Base-by-base conservation (phyloP, 2,797 vertebrate species). In the Zalophus californianus region DNA sequence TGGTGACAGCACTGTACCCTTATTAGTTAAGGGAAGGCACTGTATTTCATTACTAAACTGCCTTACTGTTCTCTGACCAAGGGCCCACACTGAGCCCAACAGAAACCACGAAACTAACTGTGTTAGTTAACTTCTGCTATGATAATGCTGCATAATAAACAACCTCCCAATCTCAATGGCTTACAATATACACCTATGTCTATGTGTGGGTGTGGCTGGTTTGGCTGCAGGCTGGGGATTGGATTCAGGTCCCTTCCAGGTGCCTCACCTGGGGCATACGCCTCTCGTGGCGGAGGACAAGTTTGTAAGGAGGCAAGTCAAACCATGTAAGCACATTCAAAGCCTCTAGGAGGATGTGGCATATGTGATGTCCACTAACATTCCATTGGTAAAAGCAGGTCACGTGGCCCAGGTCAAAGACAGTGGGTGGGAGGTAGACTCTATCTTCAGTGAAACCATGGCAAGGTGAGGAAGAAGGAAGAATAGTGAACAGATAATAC, bases 1-100 rank as follows among this genome's bases (percentile, higher is more conserved):
- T 23, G 10, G n/a, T 8, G 56, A 70, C 0, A 35, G 58, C 23
- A 4, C 41, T 9, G 0, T 0, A 0, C 13, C 16, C 64, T 72
- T 56, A 12, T 18, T 15, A 54, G 58, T 44, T 18, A 62, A 50
- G 56, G 58, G 32, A 9, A 9, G 32, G 1, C 7, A 12, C 38
- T 2, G 0, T 1, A 4, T 64, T 48, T 62, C 7, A 5, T 44
- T 9, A 1, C 68, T 52, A 35, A 52, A 11, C 38, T 27, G n/a
- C 48, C 58, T 66, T 4, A 2, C 58, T 23, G n/a, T 48, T 54
- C 2, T 12, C 90, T 44, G 64, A 18, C 48, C 60, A 52, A 12
- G 38, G 38, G 18, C 32, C 7, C 41, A 29, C 58, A 7, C 0
- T 20, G 50, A 52, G 60, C 58, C 72, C 87, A 14, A 14, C 2